Evolutionary conservation across 2,113 vertebrate species (phyloP).

Genomic region (Scophthalmus maximus): DNA sequence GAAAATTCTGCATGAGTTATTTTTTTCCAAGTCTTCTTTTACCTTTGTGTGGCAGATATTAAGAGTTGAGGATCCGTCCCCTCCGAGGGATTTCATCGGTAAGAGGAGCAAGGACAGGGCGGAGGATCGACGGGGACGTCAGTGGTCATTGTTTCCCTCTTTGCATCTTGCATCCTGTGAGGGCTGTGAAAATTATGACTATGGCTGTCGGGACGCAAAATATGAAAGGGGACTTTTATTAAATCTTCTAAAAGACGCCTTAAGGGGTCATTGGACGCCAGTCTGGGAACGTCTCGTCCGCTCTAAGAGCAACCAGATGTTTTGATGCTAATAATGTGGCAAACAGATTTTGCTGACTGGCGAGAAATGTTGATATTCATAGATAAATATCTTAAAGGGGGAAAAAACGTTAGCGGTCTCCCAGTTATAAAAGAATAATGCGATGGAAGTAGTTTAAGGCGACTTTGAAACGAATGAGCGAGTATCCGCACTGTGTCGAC

Average conservation of each 20-base stretch:
- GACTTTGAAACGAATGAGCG: not conserved
- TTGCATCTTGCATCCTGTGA: slow-evolving; percentile 58
- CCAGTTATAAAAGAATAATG: too few relatives aligned
- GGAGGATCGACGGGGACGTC: slow-evolving; percentile 49
- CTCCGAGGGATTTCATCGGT: slow-evolving; percentile 32
- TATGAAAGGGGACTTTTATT: slow-evolving; percentile 53
- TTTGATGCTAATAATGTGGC: slow-evolving; percentile 29
- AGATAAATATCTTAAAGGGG: not conserved
- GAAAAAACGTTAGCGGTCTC: slow-evolving; percentile 14
- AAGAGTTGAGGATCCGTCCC: slow-evolving; percentile 16
- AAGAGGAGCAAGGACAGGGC: not conserved
- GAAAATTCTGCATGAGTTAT: not conserved
- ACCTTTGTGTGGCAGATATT: slow-evolving; percentile 21
- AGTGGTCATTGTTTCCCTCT: slow-evolving; percentile 69
- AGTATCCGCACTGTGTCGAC: not conserved
- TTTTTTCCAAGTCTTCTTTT: slow-evolving; percentile 13
- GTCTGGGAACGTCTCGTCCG: not conserved
- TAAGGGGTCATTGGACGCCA: slow-evolving; percentile 21
- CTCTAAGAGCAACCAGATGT: slow-evolving; percentile 49
- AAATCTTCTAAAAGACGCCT: slow-evolving; percentile 27
- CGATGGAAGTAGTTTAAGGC: not conserved
- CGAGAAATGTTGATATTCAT: not conserved
- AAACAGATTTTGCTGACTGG: slow-evolving; percentile 38
- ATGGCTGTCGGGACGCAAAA: slow-evolving; percentile 62
- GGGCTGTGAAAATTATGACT: slow-evolving; percentile 42